Conservation (phyloP, 2,113 vertebrate genomes). For the Neopipo cinnamomea region DNA sequence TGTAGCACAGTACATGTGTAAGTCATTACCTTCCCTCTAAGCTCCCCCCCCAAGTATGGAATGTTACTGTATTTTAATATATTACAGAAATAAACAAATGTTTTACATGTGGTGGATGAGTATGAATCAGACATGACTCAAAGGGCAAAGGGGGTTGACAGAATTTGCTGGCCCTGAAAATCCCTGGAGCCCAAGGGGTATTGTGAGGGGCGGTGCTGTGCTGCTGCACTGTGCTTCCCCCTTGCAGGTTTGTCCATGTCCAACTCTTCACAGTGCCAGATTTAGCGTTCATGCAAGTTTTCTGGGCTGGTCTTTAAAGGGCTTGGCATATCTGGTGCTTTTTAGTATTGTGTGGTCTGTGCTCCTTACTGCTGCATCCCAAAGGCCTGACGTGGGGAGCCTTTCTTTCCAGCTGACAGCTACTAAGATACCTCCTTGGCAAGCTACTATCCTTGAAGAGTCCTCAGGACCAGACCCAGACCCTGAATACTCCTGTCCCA, state of each 20-base stretch:
- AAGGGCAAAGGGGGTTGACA: background rate
- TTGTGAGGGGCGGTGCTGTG: background rate
- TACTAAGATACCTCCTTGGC: rapidly evolving
- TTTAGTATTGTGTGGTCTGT: background rate
- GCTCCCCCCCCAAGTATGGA: constrained; percentile 28
- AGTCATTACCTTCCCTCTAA: constrained; percentile 54
- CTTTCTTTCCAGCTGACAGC: background rate
- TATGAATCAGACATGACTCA: constrained; percentile 40
- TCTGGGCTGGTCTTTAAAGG: background rate
- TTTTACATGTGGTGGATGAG: background rate
- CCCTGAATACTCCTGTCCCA: no score
- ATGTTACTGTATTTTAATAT: constrained; percentile 57
- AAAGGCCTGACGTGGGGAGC: rapidly evolving
- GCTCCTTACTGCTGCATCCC: background rate
- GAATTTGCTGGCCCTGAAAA: background rate
- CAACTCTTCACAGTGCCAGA: background rate
- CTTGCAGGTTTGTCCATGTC: background rate
- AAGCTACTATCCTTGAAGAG: background rate
- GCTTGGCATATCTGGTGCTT: background rate
- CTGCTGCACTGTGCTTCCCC: background rate
- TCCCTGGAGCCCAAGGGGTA: background rate
- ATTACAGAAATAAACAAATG: constrained; percentile 61
- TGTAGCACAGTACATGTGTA: constrained; percentile 37
- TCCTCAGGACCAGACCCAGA: background rate
- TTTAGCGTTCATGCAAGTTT: background rate